Conservation (phyloP, 1,140 invertebrate species). For the Brachionus plicatilis region DNA sequence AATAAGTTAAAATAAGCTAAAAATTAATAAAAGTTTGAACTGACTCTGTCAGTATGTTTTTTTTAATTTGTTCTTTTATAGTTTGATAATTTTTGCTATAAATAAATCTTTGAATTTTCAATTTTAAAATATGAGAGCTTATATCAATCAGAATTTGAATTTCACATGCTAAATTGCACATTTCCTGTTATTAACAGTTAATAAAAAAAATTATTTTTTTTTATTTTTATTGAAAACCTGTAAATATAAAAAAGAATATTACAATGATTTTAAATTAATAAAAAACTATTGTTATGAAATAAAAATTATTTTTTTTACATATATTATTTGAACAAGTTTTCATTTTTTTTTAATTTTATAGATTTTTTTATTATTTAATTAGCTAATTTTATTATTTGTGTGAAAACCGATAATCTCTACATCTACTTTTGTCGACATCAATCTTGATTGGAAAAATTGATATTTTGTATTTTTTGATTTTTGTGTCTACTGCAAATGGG, state of each 20-base stretch:
- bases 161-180: too few relatives aligned
- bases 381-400: not conserved
- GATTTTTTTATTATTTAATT: not conserved
- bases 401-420: not conserved
- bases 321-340: not conserved
- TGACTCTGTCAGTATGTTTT: too few relatives aligned
- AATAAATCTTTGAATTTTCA: too few relatives aligned
- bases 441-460: not conserved
- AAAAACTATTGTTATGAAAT: not conserved
- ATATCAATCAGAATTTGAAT: too few relatives aligned
- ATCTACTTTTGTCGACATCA: not conserved
- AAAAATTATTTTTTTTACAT: not conserved
- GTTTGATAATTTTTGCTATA: too few relatives aligned
- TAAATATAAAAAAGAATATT: not conserved
- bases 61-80: too few relatives aligned
- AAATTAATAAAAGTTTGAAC: too few relatives aligned
- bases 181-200: too few relatives aligned
- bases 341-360: not conserved
- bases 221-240: not conserved
- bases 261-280: not conserved
- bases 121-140: too few relatives aligned
- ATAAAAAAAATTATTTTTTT: not conserved
- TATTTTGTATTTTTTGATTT: not conserved
- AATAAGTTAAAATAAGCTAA: too few relatives aligned
- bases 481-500: not conserved